Evolutionary conservation across 2,888 invertebrate genomes (phyloP), one percentile per base, ranked within the genome.

Genomic region (Cephus rjabovi): DNA sequence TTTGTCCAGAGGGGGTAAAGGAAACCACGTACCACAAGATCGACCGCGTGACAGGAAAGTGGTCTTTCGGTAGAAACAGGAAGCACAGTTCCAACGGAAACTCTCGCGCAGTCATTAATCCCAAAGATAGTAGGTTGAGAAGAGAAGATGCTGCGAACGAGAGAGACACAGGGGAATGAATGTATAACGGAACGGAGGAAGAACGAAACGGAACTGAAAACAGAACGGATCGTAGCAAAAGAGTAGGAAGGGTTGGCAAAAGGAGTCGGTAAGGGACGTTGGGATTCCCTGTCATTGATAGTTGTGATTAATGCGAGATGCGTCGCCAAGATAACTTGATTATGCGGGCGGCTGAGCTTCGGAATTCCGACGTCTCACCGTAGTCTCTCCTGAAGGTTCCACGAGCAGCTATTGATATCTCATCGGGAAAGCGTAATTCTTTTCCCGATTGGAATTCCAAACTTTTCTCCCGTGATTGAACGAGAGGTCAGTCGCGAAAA

Each of bases 271-370:
- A 40, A 73, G 70, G 74, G 74, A 40, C 74, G 78, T 76, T 75
- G 74, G 79, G 79, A 74, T 81, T 79, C 81, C 82, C 87, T 90
- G 89, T 89, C 90, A 88, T 89, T 88, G 90, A 89, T 90, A 90
- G 89, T 90, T 89, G 87, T 90, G 90, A 90, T 90, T 90, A 89
- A 90, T 90, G 88, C 79, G 84, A 84, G 83, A 86, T 86, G 84
- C 82, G 82, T 85, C 82, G 81, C 80, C 81, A 79, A 84, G 86
- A 88, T 90, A 89, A 88, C 87, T 89, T 86, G 88, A 89, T 90
- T 89, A 90, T 88, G 86, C 87, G 85, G 84, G 83, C 82, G 81
- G 80, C 73, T 84, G 74, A 37, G 37, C 35, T 30, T 74, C 35
- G 74, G 30, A 74, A 74, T 74, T 33, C 37, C 74, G 11, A 34